phyloP scores from a whole-genome alignment of 1,140 invertebrate species.

The Monomorium pharaonis region DNA sequence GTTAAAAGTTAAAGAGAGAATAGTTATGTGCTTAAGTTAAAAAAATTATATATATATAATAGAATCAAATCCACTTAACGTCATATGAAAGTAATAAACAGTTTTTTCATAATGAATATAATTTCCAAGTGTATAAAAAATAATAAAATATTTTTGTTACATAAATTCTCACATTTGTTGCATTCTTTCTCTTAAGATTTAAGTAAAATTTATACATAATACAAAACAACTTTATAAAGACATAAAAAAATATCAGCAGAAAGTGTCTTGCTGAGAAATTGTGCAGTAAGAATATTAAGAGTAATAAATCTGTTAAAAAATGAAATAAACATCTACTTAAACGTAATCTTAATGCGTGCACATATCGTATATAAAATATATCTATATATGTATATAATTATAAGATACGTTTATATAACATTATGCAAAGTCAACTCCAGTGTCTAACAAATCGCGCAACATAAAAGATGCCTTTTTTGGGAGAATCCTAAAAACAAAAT shows the following conservation, averaged over 20 bases:
- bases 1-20: neutral
- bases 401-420: neutral
- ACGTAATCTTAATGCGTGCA: neutral
- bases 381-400: neutral
- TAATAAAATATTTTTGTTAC: constrained; percentile 61
- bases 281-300: neutral
- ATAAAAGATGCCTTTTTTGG: constrained; percentile 87
- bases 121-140: constrained; percentile 24
- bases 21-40: constrained; percentile 17
- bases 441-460: constrained; percentile 87
- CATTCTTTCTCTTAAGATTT: neutral
- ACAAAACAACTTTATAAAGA: neutral
- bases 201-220: constrained; percentile 22
- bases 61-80: neutral
- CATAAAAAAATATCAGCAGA: neutral
- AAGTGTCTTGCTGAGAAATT: neutral
- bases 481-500: constrained; percentile 84
- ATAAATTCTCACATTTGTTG: constrained; percentile 9
- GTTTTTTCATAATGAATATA: neutral
- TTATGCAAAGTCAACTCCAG: constrained; percentile 89
- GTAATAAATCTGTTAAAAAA: neutral
- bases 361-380: neutral
- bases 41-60: neutral
- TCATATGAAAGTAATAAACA: constrained; percentile 21
- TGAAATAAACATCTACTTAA: neutral